A percentile compares a stretch with the other conserved stretches of the same genome.
These are phyloP conservation scores for Tenualosa ilisha DNA, from an alignment of 2,797 vertebrate genomes.

Conservation along the genomic window DNA sequence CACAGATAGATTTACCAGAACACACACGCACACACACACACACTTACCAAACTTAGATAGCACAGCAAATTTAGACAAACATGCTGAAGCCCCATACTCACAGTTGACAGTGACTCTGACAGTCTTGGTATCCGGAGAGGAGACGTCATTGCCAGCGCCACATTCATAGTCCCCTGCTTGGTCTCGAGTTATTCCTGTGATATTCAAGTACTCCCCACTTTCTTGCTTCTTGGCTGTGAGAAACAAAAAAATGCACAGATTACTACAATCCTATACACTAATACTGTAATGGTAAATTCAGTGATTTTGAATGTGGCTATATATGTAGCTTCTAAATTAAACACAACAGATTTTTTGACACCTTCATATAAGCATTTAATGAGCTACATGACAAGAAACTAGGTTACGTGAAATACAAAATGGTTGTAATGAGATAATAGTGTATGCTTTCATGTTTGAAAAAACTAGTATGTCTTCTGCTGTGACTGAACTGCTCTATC, in stretches of 20 bases:
- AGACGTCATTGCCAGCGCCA: conserved; percentile 92
- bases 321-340: neutral
- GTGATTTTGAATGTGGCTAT: neutral
- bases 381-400: neutral
- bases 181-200: conserved; percentile 92
- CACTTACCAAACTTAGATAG: neutral
- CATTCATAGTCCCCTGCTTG: conserved; percentile 97
- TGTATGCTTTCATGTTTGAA: neutral
- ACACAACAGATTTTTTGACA: neutral
- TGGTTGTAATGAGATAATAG: neutral
- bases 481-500: neutral
- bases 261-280: too few relatives aligned
- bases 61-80: too few relatives aligned
- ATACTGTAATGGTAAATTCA: neutral
- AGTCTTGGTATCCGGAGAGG: conserved; percentile 90
- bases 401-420: too few relatives aligned
- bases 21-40: too few relatives aligned
- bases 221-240: conserved; percentile 90
- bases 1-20: neutral
- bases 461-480: neutral
- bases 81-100: conserved; percentile 74
- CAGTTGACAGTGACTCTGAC: conserved; percentile 97
- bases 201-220: conserved; percentile 95
- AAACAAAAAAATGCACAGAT: neutral
- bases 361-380: neutral